These are phyloP conservation scores for Allobates femoralis DNA, from an alignment of 2,797 vertebrate species.

Conservation along the genomic window DNA sequence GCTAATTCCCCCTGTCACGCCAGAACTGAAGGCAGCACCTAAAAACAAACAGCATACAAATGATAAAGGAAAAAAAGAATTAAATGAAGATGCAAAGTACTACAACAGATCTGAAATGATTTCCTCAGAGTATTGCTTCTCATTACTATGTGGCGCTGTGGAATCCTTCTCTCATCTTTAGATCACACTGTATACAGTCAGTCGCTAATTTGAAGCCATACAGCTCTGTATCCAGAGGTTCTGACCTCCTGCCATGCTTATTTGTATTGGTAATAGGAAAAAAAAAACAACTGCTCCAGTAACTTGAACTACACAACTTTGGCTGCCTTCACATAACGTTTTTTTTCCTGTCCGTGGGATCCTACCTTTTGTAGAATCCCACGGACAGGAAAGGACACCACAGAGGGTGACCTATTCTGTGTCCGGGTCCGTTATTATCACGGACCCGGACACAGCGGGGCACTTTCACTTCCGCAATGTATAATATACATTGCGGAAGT, in stretches of 20 bases:
- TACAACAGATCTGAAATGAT: neutral
- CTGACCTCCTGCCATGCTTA: neutral
- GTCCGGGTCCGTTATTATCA: too few species aligned
- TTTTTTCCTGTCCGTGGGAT: too few species aligned
- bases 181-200: neutral
- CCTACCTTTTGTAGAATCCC: too few species aligned
- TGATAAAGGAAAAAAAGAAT: neutral
- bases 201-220: neutral
- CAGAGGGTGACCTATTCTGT: too few species aligned
- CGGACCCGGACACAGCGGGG: too few species aligned
- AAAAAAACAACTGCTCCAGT: too few species aligned
- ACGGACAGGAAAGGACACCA: too few species aligned
- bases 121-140: neutral
- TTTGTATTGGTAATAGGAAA: too few species aligned
- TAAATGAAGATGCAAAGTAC: neutral
- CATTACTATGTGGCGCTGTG: neutral
- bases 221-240: neutral
- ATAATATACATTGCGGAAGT: too few species aligned
- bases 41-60: neutral
- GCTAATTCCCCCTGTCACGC: slow-evolving; percentile 94
- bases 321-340: too few species aligned
- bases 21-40: slow-evolving; percentile 97
- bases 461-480: too few species aligned
- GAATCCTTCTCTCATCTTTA: neutral
- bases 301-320: too few species aligned